phyloP scores from a whole-genome alignment of 2,797 vertebrate species.

The Hemibagrus guttatus region DNA sequence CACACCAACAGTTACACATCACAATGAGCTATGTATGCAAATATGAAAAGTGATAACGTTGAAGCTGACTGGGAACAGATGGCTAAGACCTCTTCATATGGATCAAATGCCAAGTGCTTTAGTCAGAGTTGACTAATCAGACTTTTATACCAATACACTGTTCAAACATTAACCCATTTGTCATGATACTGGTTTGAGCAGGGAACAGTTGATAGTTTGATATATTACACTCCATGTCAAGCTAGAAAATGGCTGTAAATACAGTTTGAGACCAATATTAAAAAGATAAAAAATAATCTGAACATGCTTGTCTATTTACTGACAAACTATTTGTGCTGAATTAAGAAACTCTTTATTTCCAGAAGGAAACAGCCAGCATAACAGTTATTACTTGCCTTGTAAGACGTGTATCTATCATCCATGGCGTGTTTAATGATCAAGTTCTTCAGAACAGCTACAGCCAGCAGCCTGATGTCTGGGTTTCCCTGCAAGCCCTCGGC shows the following conservation, averaged over 20 bases:
- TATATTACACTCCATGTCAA: background rate
- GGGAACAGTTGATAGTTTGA: background rate
- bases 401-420: slow-evolving; percentile 86
- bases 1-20: background rate
- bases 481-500: slow-evolving; percentile 86
- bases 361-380: background rate
- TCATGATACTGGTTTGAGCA: too few relatives aligned
- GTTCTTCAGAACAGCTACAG: slow-evolving; percentile 90
- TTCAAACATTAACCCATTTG: background rate
- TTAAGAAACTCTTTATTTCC: background rate
- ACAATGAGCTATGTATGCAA: background rate
- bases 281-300: too few relatives aligned
- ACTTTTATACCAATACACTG: background rate
- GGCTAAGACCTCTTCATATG: background rate
- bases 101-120: background rate
- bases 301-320: too few relatives aligned
- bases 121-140: background rate
- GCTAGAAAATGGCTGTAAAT: background rate
- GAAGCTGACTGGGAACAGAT: background rate
- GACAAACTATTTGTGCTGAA: background rate
- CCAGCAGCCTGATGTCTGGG: slow-evolving; percentile 84
- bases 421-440: slow-evolving; percentile 95
- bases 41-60: background rate
- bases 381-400: slow-evolving; percentile 79
- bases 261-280: background rate